Conservation (phyloP, 2,113 vertebrate species). For the Atrichornis clamosus region DNA sequence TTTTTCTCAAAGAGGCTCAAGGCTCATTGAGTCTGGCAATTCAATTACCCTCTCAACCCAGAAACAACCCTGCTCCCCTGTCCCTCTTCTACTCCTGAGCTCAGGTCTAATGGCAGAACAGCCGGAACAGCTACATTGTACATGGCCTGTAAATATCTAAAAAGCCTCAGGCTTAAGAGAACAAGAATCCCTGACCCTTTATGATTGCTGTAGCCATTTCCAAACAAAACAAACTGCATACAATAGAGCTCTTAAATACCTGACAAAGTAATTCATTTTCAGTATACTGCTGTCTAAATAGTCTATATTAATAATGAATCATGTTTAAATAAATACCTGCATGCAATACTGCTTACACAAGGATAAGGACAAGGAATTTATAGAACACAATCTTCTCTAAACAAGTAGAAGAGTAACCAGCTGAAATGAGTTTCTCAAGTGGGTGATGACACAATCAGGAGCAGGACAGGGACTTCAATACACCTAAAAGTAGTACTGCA, state of each 20-base stretch:
- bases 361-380: not conserved
- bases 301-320: slow-evolving; percentile 27
- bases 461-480: not conserved
- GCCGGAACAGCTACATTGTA: slow-evolving; percentile 4
- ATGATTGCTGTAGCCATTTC: slow-evolving; percentile 36
- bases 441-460: not conserved
- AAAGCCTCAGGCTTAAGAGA: slow-evolving; percentile 60
- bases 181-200: slow-evolving; percentile 67
- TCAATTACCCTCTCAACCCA: slow-evolving; percentile 75
- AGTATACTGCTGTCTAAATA: not conserved
- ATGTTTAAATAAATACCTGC: slow-evolving; percentile 33
- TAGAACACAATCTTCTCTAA: not conserved
- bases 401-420: not conserved
- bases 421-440: not conserved
- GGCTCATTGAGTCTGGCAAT: slow-evolving; percentile 64
- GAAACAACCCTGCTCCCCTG: slow-evolving; percentile 8
- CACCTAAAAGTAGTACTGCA: not conserved
- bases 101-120: slow-evolving; percentile 24
- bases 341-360: not conserved
- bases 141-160: slow-evolving; percentile 52
- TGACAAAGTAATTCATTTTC: slow-evolving; percentile 41
- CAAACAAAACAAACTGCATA: slow-evolving; percentile 32
- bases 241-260: slow-evolving; percentile 48
- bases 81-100: slow-evolving; percentile 6
- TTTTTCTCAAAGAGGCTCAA: slow-evolving; percentile 55